Evolutionary conservation across 2,888 invertebrate species (phyloP).

Genomic region (Omphaloscelis lunosa): DNA sequence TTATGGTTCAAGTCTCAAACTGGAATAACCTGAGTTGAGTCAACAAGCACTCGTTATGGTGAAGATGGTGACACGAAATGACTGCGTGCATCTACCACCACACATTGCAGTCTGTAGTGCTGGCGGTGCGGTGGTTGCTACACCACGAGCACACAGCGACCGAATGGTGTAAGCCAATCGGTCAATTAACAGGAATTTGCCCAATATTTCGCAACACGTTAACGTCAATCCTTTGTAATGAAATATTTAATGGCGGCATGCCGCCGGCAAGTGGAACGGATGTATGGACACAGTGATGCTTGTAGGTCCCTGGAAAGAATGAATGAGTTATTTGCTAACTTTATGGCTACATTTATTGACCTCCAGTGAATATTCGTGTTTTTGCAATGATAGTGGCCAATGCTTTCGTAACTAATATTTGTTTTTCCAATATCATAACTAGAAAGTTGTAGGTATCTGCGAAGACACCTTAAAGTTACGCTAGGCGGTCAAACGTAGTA

Average conservation of each 20-base stretch:
- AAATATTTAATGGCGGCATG: constrained; percentile 55
- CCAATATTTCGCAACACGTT: constrained; percentile 62
- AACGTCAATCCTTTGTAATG: constrained; percentile 66
- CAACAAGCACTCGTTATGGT: constrained; percentile 32
- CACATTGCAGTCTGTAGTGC: constrained; percentile 44
- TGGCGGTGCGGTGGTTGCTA: constrained; percentile 47
- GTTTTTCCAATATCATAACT: neutral
- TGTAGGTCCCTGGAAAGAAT: constrained; percentile 36
- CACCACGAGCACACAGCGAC: constrained; percentile 50
- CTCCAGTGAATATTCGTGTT: neutral
- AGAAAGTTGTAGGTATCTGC: neutral
- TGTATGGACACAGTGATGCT: constrained; percentile 46
- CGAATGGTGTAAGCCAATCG: constrained; percentile 65
- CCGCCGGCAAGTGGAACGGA: constrained; percentile 63
- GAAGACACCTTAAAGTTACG: neutral
- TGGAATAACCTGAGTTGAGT: constrained; percentile 1
- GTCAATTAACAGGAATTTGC: constrained; percentile 69
- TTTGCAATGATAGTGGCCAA: constrained; percentile 3
- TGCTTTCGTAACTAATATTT: neutral
- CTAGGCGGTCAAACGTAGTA: too few species aligned
- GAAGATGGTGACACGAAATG: constrained; percentile 48
- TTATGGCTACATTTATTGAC: constrained; percentile 16
- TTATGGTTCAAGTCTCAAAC: constrained; percentile 17
- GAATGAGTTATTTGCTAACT: constrained; percentile 30
- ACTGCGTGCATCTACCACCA: constrained; percentile 49